Evolutionary conservation across 2,113 vertebrate species (phyloP).

Genomic region (Prunella fulvescens): DNA sequence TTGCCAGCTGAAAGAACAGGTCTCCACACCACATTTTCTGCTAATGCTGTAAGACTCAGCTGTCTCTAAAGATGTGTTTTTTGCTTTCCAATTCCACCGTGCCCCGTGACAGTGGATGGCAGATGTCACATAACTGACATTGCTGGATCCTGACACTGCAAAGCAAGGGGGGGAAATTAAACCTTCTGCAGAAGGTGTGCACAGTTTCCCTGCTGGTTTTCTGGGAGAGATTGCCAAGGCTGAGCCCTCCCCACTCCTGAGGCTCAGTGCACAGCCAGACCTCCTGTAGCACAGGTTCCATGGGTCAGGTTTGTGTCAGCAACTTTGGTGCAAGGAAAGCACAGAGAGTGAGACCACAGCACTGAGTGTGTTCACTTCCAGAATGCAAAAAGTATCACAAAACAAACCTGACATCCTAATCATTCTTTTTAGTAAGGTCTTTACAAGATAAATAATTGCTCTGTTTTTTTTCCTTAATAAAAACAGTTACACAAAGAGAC

Average conservation of each 20-base stretch:
- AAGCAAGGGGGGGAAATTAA: not conserved
- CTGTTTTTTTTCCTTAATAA: not conserved
- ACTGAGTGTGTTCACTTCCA: not conserved
- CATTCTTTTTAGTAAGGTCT: not conserved
- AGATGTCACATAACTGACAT: not conserved
- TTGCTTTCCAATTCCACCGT: not conserved
- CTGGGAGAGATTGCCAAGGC: not conserved
- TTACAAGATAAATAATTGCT: not conserved
- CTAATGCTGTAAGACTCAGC: not conserved
- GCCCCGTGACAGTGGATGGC: not conserved
- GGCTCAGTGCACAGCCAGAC: not conserved
- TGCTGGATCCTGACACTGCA: not conserved
- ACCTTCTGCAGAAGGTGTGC: not conserved
- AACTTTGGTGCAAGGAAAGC: not conserved
- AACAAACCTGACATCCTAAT: not conserved
- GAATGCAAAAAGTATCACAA: not conserved
- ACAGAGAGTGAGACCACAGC: not conserved
- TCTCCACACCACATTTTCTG: not conserved
- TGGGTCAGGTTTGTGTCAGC: accelerated
- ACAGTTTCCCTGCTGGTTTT: not conserved
- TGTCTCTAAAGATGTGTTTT: not conserved
- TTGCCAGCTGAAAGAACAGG: not conserved
- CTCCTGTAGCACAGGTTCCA: not conserved
- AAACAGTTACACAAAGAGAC: not conserved
- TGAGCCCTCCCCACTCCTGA: accelerated